Evolutionary conservation across 2,888 invertebrate species (phyloP).

Genomic region (Pyrgus malvae): DNA sequence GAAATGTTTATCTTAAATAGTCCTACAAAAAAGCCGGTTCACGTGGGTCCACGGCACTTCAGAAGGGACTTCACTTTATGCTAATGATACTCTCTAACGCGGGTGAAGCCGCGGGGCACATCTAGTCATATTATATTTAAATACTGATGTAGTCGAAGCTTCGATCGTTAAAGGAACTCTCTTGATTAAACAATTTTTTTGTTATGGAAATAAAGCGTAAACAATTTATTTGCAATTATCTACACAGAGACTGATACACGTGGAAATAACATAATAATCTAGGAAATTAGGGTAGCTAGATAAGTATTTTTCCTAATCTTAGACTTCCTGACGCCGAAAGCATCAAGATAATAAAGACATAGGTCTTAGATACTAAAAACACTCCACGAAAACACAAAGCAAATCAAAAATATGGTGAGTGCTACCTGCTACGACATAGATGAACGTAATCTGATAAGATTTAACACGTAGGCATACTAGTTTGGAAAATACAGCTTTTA

Average conservation of each 20-base stretch:
- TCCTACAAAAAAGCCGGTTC: no score
- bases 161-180: no score
- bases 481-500: not conserved
- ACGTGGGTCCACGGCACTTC: no score
- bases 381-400: conserved; percentile 7
- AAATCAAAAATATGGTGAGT: conserved; percentile 13
- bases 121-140: no score
- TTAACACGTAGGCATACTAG: not conserved
- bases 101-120: no score
- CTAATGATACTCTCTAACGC: no score
- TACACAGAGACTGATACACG: not conserved
- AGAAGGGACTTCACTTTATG: no score
- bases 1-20: no score
- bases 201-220: no score
- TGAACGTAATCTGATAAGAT: not conserved
- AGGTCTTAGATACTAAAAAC: conserved; percentile 26
- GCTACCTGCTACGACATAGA: not conserved
- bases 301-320: conserved; percentile 34
- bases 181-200: no score
- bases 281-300: not conserved
- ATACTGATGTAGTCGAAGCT: no score
- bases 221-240: not conserved
- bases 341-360: conserved; percentile 28
- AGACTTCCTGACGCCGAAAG: conserved; percentile 23
- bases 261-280: not conserved